phyloP scores from a whole-genome alignment of 2,888 invertebrate species.

The Zygaena filipendulae region DNA sequence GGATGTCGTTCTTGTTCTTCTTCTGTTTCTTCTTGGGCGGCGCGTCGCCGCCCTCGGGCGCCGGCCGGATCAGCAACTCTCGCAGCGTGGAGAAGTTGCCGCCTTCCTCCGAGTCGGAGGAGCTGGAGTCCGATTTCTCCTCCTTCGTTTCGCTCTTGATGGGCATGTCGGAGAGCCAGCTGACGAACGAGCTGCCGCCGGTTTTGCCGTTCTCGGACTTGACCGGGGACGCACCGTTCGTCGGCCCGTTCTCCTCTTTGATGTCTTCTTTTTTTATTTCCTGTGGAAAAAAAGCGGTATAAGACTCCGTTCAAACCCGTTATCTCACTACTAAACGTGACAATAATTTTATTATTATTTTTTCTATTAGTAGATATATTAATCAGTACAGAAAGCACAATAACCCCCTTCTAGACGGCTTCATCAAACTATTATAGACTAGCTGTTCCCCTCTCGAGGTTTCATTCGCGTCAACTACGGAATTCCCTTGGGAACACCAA shows the following conservation, averaged over 20 bases:
- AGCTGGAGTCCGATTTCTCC: constrained; percentile 65
- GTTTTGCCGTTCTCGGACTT: constrained; percentile 57
- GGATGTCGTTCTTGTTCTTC: constrained; percentile 71
- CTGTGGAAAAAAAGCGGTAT: constrained; percentile 33
- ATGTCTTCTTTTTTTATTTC: constrained; percentile 60
- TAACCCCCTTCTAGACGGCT: too few relatives aligned
- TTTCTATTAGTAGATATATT: too few relatives aligned
- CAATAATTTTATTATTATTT: too few relatives aligned
- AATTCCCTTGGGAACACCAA: too few relatives aligned
- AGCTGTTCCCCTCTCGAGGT: too few relatives aligned
- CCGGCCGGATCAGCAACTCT: constrained; percentile 81
- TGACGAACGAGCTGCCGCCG: constrained; percentile 36
- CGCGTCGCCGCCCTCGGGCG: constrained; percentile 58
- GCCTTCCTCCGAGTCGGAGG: constrained; percentile 75
- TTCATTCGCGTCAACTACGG: too few relatives aligned
- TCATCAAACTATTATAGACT: too few relatives aligned
- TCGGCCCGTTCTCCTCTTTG: constrained; percentile 54
- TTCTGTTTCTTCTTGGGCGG: constrained; percentile 67
- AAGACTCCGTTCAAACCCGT: too few relatives aligned
- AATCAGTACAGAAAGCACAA: too few relatives aligned
- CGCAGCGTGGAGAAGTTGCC: constrained; percentile 84
- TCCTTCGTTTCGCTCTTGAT: constrained; percentile 42
- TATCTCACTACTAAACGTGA: too few relatives aligned
- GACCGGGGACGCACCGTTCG: constrained; percentile 51
- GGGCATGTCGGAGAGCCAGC: constrained; percentile 51